Evolutionary conservation across 1,140 invertebrate species (phyloP), one percentile per base, ranked within the genome.

Genomic region (Vollenhovia emeryi): DNA sequence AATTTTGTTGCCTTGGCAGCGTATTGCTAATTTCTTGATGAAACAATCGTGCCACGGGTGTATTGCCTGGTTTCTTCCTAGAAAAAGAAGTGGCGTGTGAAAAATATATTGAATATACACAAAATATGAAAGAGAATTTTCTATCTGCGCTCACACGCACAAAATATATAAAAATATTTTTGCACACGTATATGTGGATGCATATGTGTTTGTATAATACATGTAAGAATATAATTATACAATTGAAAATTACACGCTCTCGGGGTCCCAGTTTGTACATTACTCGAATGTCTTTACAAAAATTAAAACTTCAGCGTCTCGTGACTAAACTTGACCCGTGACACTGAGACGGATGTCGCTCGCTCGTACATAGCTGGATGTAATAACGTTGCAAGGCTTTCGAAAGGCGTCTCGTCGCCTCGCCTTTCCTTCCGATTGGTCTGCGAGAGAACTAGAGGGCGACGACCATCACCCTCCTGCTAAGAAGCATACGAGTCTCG

Each of bases 391-490:
- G 36, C 36, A 62, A 43, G 36, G 21, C 75, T 48, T 64, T 45
- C 11, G 27, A 64, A n/a, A 60, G 18, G 18, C 40, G 57, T 76
- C 40, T 48, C 40, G 43, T 48, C 30, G 21, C 33, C 73, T 24
- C 55, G 18, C 45, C 21, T 76, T 62, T 62, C 21, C 21, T 62
- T 45, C 59, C 27, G 27, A 78, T 78, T 66, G 60, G 40, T 24
- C 4, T 36, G 60, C n/a, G 75, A 24, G 27, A 5, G 21, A 68
- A 52, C 30, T 27, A 2, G 13, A 79, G 60, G 60, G 60, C 45
- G 43, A 79, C 60, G 75, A 79, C 75, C 78, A 71, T 80, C 64
- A 71, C 62, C 40, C 78, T 40, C 48, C 24, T 43, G 45, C 78
- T 57, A 80, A 80, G 78, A 55, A 80, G 11, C 64, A 6, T 55